Evolutionary conservation across 2,888 invertebrate species (phyloP), one percentile per base, ranked within the genome.

Genomic region (Elmis aenea): DNA sequence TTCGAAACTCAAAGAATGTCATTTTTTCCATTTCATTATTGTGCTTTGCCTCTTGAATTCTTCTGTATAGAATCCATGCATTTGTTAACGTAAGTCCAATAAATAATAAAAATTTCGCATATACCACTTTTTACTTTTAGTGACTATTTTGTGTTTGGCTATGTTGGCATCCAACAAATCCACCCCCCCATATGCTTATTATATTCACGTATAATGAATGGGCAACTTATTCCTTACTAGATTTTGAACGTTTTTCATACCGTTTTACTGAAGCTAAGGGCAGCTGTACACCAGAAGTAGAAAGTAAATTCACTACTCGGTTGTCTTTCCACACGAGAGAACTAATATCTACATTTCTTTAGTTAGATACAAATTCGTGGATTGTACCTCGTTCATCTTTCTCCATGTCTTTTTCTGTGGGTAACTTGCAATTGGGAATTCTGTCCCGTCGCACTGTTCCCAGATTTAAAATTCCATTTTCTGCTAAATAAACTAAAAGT

Each of bases 381-480:
- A 43, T 49, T 14, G 34, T 51, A 10, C 58, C 54, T 29, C 57
- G 31, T 26, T 41, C n/a, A n/a, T n/a, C n/a, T n/a, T 56, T 54
- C 36, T 49, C 54, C 16, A 52, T 26, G 4, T 45, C 36, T 16
- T 55, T 54, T 32, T 60, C 58, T 3, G 42, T 39, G 13, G 55
- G 55, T 6, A 64, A 40, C 38, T 59, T 59, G 35, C 57, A 57
- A 34, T 59, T 54, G 2, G 55, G 54, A 26, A 62, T 43, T 36
- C 61, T 41, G 16, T 56, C 50, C 43, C 45, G 43, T 27, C 58
- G 26, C 8, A 58, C 50, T 21, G 62, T 63, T 10, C 59, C 59
- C 18, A 62, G 22, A 13, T 40, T 32, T 20, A 45, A 35, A 23
- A 63, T 61, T 20, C 58, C 59, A 36, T 48, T 32, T 32, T 52